These are phyloP conservation scores for Vandiemenella viatica DNA, from an alignment of 2,888 invertebrate genomes.

Conservation along the genomic window DNA sequence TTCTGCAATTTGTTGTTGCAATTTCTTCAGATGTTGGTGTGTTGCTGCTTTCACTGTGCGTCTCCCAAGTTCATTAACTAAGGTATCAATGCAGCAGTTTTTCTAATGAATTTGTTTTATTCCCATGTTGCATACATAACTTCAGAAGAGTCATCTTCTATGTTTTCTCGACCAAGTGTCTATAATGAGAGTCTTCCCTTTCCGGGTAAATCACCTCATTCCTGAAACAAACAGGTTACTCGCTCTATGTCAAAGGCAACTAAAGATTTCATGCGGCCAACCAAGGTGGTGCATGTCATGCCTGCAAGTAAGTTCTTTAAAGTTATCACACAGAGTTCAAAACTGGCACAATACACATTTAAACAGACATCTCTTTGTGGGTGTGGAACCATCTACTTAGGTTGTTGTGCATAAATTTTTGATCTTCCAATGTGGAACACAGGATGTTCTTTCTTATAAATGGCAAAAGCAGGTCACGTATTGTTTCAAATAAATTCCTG, in stretches of 20 bases:
- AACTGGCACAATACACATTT: constrained; percentile 13
- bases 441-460: neutral
- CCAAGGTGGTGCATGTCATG: constrained; percentile 1
- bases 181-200: too few species aligned
- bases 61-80: neutral
- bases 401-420: constrained; percentile 6
- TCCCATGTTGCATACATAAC: too few species aligned
- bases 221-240: neutral
- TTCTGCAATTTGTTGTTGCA: too few species aligned
- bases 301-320: constrained; percentile 5
- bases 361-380: constrained; percentile 7
- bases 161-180: too few species aligned
- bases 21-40: neutral
- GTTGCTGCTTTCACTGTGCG: neutral
- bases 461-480: neutral
- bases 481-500: neutral
- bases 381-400: constrained; percentile 7
- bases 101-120: too few species aligned
- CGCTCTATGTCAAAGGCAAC: neutral
- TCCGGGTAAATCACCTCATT: neutral
- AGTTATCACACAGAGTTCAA: constrained; percentile 5
- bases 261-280: neutral
- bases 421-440: neutral
- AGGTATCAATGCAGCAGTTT: neutral
- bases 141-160: too few species aligned